A percentile compares a stretch with the other conserved stretches of the same genome.
These are phyloP conservation scores for Sphecodes monilicornis DNA, from an alignment of 2,888 invertebrate genomes.

Conservation along the genomic window DNA sequence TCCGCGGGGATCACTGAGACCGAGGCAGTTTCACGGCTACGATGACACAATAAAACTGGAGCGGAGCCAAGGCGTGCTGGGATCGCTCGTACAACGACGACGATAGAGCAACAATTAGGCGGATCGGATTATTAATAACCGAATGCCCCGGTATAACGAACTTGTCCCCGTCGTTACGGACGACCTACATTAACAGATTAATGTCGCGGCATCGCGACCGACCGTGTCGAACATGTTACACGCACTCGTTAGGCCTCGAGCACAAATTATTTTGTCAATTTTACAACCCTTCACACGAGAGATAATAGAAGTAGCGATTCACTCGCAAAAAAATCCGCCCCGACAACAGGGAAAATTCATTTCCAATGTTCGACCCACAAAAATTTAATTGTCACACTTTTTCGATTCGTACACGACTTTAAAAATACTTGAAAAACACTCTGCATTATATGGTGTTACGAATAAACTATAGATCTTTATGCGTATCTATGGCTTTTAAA, in stretches of 20 bases:
- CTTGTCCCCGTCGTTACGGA: conserved; percentile 22
- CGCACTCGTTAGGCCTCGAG: not conserved
- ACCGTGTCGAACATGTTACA: not conserved
- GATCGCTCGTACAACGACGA: not conserved
- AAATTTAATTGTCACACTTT: not conserved
- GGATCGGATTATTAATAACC: conserved; percentile 51
- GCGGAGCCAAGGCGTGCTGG: not conserved
- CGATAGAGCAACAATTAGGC: conserved; percentile 34
- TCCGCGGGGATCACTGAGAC: not conserved
- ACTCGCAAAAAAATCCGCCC: no score
- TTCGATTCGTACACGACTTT: not conserved
- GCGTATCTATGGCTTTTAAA: not conserved
- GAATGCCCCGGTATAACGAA: conserved; percentile 34
- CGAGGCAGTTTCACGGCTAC: conserved; percentile 21
- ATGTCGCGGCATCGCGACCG: not conserved
- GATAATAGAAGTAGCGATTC: not conserved
- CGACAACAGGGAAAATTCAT: no score
- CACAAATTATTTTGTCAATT: not conserved
- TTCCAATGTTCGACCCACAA: no score
- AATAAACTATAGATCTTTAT: not conserved
- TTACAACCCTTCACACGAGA: not conserved
- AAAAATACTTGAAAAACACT: not conserved
- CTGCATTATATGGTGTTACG: not conserved
- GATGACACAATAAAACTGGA: conserved; percentile 30
- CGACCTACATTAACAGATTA: conserved; percentile 50